phyloP scores from a whole-genome alignment of 2,888 invertebrate species.

The Dimorphilus gyrociliatus region DNA sequence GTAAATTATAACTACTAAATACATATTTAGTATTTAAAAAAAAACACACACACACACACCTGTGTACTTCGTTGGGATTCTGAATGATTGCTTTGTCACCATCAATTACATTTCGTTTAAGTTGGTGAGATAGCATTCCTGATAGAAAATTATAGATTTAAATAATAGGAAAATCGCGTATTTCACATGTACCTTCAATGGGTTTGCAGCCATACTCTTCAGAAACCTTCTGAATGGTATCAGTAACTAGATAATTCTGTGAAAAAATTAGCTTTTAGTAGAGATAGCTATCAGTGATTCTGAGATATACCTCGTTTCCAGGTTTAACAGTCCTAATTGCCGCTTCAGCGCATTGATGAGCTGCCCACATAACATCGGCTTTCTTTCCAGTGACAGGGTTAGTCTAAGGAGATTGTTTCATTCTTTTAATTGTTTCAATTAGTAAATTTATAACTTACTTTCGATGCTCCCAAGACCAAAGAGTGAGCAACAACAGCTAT shows the following conservation, averaged over 20 bases:
- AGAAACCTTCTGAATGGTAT: conserved; percentile 77
- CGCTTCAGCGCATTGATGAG: conserved; percentile 85
- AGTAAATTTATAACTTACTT: conserved; percentile 23
- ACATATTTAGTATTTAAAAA: not conserved
- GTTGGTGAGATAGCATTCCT: conserved; percentile 57
- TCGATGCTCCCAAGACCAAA: conserved; percentile 62
- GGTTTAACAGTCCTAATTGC: conserved; percentile 79
- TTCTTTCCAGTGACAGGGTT: conserved; percentile 65
- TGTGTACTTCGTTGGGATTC: conserved; percentile 89
- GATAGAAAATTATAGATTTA: conserved; percentile 7
- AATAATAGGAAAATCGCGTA: not conserved
- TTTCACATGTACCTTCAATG: conserved; percentile 58
- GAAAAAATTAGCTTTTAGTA: too few species aligned
- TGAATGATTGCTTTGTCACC: conserved; percentile 93
- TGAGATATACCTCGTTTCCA: conserved; percentile 64
- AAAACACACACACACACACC: too few species aligned
- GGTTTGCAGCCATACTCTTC: conserved; percentile 90
- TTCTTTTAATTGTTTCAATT: too few species aligned
- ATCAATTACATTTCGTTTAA: conserved; percentile 67
- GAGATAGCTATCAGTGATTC: too few species aligned
- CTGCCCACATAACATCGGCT: conserved; percentile 87
- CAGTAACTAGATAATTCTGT: conserved; percentile 78
- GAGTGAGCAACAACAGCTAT: conserved; percentile 96
- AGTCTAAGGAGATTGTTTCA: conserved; percentile 36
- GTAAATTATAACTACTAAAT: not conserved